phyloP scores from a whole-genome alignment of 2,888 invertebrate species.

The Heteropelma amictum region DNA sequence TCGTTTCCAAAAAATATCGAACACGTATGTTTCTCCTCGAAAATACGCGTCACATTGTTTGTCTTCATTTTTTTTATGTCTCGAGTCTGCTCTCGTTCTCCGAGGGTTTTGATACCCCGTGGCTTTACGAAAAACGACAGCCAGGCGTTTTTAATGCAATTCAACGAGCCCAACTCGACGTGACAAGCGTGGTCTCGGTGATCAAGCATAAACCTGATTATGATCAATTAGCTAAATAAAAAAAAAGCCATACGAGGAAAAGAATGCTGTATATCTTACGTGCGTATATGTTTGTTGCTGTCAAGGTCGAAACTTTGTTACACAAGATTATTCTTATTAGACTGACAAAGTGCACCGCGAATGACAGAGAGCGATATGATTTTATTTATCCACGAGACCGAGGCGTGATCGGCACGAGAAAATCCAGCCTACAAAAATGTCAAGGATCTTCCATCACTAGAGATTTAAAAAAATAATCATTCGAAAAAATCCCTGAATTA shows the following conservation, averaged over 20 bases:
- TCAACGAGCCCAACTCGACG: neutral
- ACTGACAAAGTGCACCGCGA: conserved; percentile 37
- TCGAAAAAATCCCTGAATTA: too few relatives aligned
- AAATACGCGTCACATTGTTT: neutral
- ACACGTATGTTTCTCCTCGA: too few relatives aligned
- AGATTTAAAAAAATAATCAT: too few relatives aligned
- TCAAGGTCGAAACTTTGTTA: conserved; percentile 22
- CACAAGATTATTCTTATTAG: conserved; percentile 38
- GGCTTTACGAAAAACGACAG: neutral
- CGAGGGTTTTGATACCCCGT: neutral
- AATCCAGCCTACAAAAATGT: neutral
- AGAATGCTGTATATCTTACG: conserved; percentile 19
- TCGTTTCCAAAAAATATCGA: too few relatives aligned
- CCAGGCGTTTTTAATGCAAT: neutral
- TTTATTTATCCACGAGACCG: conserved; percentile 29
- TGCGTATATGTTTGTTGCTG: conserved; percentile 9
- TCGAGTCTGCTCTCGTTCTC: too few relatives aligned
- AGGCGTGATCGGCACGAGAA: conserved; percentile 9
- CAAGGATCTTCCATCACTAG: too few relatives aligned
- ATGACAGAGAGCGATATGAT: neutral
- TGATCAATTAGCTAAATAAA: conserved; percentile 9
- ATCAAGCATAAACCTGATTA: conserved; percentile 19
- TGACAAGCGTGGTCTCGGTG: neutral
- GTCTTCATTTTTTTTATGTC: neutral
- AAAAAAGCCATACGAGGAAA: neutral